A percentile compares a stretch with the other conserved stretches of the same genome.
These are phyloP conservation scores for Paedocypris micromegethes DNA, from an alignment of 2,797 vertebrate genomes.

Conservation along the genomic window DNA sequence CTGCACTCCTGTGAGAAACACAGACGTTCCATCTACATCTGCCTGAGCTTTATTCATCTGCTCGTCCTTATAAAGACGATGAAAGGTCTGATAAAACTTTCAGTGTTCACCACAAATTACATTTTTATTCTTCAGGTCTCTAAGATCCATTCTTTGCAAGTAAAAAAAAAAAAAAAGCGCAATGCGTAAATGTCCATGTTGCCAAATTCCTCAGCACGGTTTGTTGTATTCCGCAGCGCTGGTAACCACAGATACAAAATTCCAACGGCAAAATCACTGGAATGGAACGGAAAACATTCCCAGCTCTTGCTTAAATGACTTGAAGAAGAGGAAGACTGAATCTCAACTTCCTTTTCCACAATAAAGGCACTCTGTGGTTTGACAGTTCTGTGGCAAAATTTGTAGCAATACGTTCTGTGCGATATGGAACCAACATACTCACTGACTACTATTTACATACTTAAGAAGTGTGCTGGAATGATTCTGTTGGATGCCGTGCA, in stretches of 20 bases:
- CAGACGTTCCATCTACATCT: no score
- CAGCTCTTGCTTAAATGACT: slow-evolving; percentile 44
- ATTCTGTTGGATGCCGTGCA: slow-evolving; percentile 76
- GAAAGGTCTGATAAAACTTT: slow-evolving; percentile 14
- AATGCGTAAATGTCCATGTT: slow-evolving; percentile 51
- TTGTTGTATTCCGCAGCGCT: slow-evolving; percentile 60
- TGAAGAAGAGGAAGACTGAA: slow-evolving; percentile 26
- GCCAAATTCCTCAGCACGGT: slow-evolving; percentile 65
- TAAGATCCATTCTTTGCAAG: slow-evolving; percentile 20
- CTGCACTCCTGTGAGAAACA: no score
- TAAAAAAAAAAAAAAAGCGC: slow-evolving; percentile 41
- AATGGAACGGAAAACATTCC: slow-evolving; percentile 49
- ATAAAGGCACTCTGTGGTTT: slow-evolving; percentile 43
- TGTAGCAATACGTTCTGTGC: no score
- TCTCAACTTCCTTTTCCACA: slow-evolving; percentile 8
- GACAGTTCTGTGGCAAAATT: slow-evolving; percentile 28
- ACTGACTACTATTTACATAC: slow-evolving; percentile 63
- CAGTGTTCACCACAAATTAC: slow-evolving; percentile 4
- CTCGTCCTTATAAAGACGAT: no score
- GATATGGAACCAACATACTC: no score
- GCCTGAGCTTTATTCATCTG: no score
- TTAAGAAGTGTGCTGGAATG: slow-evolving; percentile 63
- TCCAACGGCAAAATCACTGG: slow-evolving; percentile 56
- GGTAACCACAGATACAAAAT: slow-evolving; percentile 57
- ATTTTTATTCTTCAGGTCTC: slow-evolving; percentile 4